phyloP scores from a whole-genome alignment of 2,888 invertebrate species.

The Sinelater perroti region DNA sequence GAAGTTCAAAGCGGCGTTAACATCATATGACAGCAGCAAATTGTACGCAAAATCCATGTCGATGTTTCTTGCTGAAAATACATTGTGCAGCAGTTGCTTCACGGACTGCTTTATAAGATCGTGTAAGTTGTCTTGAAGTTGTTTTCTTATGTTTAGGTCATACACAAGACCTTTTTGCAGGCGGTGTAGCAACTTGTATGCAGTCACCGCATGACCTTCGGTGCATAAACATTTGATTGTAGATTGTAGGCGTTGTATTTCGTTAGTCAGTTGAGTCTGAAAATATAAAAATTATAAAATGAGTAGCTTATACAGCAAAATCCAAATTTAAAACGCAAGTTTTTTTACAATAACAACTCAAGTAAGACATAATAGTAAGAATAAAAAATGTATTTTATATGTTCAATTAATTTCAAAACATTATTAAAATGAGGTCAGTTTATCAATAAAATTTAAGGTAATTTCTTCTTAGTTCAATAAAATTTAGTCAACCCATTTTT shows the following conservation, averaged over 20 bases:
- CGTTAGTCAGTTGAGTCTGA: constrained; percentile 40
- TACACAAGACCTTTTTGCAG: constrained; percentile 41
- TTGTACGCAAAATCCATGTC: constrained; percentile 56
- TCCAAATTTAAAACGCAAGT: too few relatives aligned
- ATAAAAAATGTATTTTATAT: too few relatives aligned
- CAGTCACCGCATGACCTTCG: constrained; percentile 49
- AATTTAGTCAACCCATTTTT: too few relatives aligned
- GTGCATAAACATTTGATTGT: constrained; percentile 45
- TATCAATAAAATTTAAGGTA: too few relatives aligned
- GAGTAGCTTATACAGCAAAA: too few relatives aligned
- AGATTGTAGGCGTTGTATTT: constrained; percentile 47
- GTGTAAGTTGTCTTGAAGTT: constrained; percentile 31
- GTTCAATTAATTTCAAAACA: too few relatives aligned
- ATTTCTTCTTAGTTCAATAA: too few relatives aligned
- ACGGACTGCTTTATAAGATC: constrained; percentile 44
- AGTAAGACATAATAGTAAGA: too few relatives aligned
- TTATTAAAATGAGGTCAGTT: too few relatives aligned
- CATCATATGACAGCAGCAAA: constrained; percentile 52
- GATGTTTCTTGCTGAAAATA: constrained; percentile 53
- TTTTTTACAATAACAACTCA: background rate
- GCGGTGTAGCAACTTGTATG: constrained; percentile 46
- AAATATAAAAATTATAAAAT: constrained; percentile 29
- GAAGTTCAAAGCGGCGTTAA: constrained; percentile 33
- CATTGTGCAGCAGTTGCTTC: constrained; percentile 53
- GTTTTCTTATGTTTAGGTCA: constrained; percentile 20